Percentiles rank a stretch among this genome's conserved stretches.
Evolutionary conservation across 35 echinoderm and acorn worm genomes (phyloP).

Genomic region (Apostichopus japonicus): DNA sequence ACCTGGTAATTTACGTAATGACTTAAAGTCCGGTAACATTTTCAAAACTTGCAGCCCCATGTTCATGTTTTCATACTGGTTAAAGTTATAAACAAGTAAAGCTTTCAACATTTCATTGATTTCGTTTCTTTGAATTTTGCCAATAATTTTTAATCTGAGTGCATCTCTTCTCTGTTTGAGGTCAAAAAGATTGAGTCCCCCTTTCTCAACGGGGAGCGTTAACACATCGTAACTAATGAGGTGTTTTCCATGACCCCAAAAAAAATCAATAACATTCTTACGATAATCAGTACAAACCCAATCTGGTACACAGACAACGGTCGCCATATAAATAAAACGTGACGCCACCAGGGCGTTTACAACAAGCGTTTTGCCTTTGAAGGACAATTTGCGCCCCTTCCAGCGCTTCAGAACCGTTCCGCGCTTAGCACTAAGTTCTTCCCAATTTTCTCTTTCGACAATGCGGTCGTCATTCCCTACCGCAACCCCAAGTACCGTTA

Average conservation of each 20-base stretch:
- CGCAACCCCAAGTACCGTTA: background rate
- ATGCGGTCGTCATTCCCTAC: background rate
- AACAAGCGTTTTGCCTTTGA: conserved; percentile 18
- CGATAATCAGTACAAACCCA: background rate
- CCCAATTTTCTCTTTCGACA: background rate
- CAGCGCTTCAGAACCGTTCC: background rate
- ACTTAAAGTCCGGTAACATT: background rate
- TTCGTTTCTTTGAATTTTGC: background rate
- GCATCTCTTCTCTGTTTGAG: conserved; percentile 12
- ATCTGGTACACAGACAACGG: background rate
- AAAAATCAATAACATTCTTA: background rate
- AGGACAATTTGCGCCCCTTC: background rate
- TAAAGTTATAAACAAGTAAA: conserved; percentile 22
- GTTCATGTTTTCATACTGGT: conserved; percentile 23
- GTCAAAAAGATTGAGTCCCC: conserved; percentile 16
- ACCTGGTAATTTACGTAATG: background rate
- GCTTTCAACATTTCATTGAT: background rate
- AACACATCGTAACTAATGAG: no score
- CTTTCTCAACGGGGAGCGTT: background rate
- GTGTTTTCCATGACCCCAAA: background rate
- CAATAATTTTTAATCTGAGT: conserved; percentile 11
- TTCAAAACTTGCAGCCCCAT: conserved; percentile 16
- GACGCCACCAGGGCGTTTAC: conserved; percentile 7
- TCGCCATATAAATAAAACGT: background rate
- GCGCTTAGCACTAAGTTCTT: background rate